Evolutionary conservation across 2,113 vertebrate species (phyloP).

Genomic region (Tychaedon coryphoeus): DNA sequence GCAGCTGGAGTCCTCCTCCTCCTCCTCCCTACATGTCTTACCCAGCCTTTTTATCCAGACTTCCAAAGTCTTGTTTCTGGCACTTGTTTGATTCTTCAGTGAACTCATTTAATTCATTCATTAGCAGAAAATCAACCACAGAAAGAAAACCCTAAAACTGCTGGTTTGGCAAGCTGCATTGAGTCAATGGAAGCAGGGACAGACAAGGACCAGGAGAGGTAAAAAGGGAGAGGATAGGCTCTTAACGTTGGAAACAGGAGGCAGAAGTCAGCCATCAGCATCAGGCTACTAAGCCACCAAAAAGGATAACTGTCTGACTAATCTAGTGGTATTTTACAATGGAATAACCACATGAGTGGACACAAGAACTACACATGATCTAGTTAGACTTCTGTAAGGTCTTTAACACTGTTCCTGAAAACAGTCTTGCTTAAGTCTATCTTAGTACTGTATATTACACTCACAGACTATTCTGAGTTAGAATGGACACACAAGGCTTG

Average conservation of each 20-base stretch:
- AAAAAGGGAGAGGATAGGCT: not conserved
- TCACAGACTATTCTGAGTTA: not conserved
- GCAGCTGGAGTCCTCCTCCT: not conserved
- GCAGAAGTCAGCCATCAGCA: not conserved
- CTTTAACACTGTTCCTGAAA: not conserved
- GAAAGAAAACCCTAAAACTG: not conserved
- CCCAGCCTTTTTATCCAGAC: not conserved
- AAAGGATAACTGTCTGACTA: not conserved
- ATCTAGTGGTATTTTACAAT: not conserved
- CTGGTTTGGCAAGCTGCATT: not conserved
- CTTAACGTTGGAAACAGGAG: not conserved
- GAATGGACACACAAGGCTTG: not conserved
- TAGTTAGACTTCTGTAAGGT: not conserved
- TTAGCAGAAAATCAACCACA: not conserved
- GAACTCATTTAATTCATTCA: not conserved
- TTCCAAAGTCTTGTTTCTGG: not conserved
- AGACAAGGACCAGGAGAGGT: not conserved
- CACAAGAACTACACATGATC: not conserved
- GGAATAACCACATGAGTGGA: not conserved
- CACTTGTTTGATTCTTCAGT: not conserved
- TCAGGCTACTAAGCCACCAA: not conserved
- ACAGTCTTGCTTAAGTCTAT: not conserved
- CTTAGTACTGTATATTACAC: not conserved
- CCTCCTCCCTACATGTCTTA: not conserved
- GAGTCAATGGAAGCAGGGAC: not conserved